Evolutionary conservation across 2,888 invertebrate species (phyloP).

Genomic region (Antheraea assamensis): DNA sequence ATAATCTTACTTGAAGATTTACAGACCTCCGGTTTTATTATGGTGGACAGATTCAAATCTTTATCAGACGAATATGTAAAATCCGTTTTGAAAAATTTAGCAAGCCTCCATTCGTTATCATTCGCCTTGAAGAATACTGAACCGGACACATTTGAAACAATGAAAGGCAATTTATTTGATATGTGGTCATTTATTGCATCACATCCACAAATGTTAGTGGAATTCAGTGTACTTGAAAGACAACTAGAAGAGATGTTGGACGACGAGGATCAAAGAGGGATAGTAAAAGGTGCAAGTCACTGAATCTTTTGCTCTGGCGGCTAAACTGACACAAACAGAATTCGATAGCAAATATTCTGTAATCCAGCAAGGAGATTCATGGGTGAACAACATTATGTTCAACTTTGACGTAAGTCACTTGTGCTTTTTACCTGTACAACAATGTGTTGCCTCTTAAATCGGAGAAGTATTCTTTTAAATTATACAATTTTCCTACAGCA

Average conservation of each 20-base stretch:
- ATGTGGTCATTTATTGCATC: slow-evolving; percentile 22
- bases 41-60: slow-evolving; percentile 42
- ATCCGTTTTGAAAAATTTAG: slow-evolving; percentile 42
- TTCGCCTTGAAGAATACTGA: slow-evolving; percentile 44
- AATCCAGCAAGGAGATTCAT: slow-evolving; percentile 48
- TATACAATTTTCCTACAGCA: no score
- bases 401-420: slow-evolving; percentile 35
- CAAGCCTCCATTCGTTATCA: slow-evolving; percentile 44
- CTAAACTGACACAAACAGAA: slow-evolving; percentile 30
- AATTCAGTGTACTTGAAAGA: slow-evolving; percentile 5
- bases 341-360: slow-evolving; percentile 36
- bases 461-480: no score
- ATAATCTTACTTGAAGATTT: slow-evolving; percentile 53
- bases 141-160: slow-evolving; percentile 31
- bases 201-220: neutral
- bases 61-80: slow-evolving; percentile 37
- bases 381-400: slow-evolving; percentile 55
- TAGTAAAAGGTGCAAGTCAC: slow-evolving; percentile 24
- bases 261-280: slow-evolving; percentile 28
- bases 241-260: slow-evolving; percentile 24
- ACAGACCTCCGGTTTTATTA: slow-evolving; percentile 33
- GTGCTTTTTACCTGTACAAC: neutral
- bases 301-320: neutral
- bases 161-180: slow-evolving; percentile 30
- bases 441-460: no score